phyloP scores from a whole-genome alignment of 2,113 vertebrate genomes.

The Mirounga angustirostris region DNA sequence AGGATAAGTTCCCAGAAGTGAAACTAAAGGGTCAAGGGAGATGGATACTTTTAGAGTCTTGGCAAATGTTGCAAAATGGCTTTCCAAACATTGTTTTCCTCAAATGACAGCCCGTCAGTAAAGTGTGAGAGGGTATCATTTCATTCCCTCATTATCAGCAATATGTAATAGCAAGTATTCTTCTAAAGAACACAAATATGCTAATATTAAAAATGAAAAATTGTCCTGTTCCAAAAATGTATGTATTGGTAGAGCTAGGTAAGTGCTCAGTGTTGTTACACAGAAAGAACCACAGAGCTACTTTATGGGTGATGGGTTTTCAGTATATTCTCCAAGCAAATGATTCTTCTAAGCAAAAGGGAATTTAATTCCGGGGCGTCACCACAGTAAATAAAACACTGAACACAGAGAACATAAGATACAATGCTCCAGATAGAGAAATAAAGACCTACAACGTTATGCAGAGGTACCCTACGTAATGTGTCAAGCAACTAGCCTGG shows the following conservation, averaged over 20 bases:
- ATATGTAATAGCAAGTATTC: background rate
- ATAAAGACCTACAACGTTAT: background rate
- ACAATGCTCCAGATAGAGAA: background rate
- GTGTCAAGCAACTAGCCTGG: background rate
- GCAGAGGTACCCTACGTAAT: too few relatives aligned
- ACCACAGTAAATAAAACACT: background rate
- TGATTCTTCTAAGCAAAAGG: background rate
- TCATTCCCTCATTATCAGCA: background rate
- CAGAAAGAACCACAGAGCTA: background rate
- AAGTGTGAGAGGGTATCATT: background rate
- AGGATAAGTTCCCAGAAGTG: background rate
- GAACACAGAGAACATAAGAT: background rate
- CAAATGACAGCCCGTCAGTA: background rate
- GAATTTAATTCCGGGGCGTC: background rate
- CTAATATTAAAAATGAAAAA: background rate
- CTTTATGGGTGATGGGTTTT: background rate
- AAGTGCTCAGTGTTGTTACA: accelerated
- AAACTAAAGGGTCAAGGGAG: conserved; percentile 4
- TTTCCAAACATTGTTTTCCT: background rate
- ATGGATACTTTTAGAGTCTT: background rate
- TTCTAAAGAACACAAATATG: background rate
- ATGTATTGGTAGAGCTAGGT: accelerated
- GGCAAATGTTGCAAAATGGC: background rate
- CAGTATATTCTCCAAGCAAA: background rate
- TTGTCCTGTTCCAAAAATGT: background rate